These are phyloP conservation scores for Pollenia amentaria DNA, from an alignment of 2,888 invertebrate species.

Conservation along the genomic window DNA sequence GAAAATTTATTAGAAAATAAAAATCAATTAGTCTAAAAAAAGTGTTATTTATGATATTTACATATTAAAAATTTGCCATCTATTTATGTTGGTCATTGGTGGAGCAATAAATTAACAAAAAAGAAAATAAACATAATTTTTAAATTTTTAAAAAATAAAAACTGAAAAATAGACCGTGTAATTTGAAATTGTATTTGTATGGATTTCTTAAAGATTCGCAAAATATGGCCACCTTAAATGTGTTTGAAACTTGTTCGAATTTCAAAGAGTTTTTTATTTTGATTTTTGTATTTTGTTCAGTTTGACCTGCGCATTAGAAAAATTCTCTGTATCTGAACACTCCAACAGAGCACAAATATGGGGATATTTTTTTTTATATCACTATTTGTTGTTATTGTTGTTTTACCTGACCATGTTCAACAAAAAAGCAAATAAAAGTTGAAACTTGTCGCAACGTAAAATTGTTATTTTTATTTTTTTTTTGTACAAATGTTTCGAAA, in stretches of 20 bases:
- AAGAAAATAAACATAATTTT: neutral
- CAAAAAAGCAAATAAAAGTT: constrained; percentile 19
- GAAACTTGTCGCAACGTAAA: constrained; percentile 39
- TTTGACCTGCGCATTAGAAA: constrained; percentile 42
- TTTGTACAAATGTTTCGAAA: constrained; percentile 56
- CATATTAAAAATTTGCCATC: neutral
- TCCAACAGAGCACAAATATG: constrained; percentile 42
- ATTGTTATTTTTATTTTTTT: constrained; percentile 35
- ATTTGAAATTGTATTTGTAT: too few relatives aligned
- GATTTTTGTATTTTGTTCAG: constrained; percentile 3
- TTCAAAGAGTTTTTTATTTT: constrained; percentile 15
- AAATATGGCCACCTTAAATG: constrained; percentile 50
- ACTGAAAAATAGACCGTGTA: neutral
- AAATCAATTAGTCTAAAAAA: constrained; percentile 28
- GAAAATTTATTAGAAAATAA: constrained; percentile 34
- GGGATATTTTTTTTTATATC: constrained; percentile 54
- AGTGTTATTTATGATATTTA: constrained; percentile 1
- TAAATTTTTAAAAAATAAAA: neutral
- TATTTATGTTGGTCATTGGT: neutral
- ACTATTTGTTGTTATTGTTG: constrained; percentile 24
- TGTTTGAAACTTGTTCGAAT: constrained; percentile 40
- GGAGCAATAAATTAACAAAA: neutral
- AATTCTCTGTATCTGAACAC: neutral
- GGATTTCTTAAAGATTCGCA: too few relatives aligned
- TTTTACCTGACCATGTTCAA: constrained; percentile 62